Percentiles rank a stretch among this genome's conserved stretches.
These are phyloP conservation scores for Synchiropus splendidus DNA, from an alignment of 2,113 vertebrate species.

Conservation along the genomic window DNA sequence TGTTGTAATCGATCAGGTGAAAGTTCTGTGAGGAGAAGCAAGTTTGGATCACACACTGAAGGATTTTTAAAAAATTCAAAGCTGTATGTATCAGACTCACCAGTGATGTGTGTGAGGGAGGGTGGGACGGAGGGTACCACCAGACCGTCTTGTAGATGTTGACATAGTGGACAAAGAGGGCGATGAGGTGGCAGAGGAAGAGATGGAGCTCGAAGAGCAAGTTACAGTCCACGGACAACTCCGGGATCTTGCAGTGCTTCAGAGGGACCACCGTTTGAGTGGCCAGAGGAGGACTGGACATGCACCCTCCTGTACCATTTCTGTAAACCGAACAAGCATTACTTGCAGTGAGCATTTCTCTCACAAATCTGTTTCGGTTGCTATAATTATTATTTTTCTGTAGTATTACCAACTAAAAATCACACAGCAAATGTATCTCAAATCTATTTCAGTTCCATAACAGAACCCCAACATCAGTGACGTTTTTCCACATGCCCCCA, in stretches of 20 bases:
- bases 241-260: constrained; percentile 92
- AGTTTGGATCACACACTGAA: not conserved
- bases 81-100: constrained; percentile 59
- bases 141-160: constrained; percentile 99
- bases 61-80: not conserved
- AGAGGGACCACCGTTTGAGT: constrained; percentile 88
- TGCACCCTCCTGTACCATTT: constrained; percentile 84
- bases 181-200: constrained; percentile 93
- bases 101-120: constrained; percentile 90
- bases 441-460: too few relatives aligned
- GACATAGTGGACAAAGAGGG: constrained; percentile 95
- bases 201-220: constrained; percentile 92
- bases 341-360: too few relatives aligned
- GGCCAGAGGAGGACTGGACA: constrained; percentile 90
- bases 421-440: too few relatives aligned
- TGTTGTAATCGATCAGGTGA: constrained; percentile 97
- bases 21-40: constrained; percentile 78
- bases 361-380: too few relatives aligned
- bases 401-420: too few relatives aligned
- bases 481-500: too few relatives aligned
- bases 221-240: constrained; percentile 83
- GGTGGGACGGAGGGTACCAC: constrained; percentile 95
- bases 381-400: too few relatives aligned
- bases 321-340: constrained; percentile 45
- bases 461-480: too few relatives aligned